Evolutionary conservation across 2,888 invertebrate species (phyloP).

Genomic region (Serrognathus titanus): DNA sequence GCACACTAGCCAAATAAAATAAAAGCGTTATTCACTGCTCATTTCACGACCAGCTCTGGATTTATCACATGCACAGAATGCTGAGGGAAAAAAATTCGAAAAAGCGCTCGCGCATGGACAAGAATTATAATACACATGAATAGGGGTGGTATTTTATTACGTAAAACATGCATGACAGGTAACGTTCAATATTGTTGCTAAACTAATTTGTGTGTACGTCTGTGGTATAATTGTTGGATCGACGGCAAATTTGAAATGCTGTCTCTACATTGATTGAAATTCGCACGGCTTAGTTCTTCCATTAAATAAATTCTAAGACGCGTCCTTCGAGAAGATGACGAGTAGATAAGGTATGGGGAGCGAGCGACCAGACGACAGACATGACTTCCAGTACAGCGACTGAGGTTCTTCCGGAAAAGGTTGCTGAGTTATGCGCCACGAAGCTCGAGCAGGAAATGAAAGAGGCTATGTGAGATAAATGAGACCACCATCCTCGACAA

Average conservation of each 20-base stretch:
- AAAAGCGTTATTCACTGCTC: neutral
- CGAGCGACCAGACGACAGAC: conserved; percentile 25
- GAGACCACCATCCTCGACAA: conserved; percentile 35
- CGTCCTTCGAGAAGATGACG: neutral
- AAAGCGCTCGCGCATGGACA: no score
- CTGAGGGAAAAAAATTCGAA: no score
- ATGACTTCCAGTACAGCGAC: conserved; percentile 26
- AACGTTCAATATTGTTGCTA: no score
- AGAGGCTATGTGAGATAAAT: conserved; percentile 41
- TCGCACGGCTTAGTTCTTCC: no score
- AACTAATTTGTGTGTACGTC: no score
- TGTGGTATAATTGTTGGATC: no score
- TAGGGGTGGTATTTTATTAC: no score
- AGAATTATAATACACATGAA: no score
- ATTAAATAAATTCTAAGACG: no score
- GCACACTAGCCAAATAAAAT: conserved; percentile 4
- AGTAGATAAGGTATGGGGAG: conserved; percentile 7
- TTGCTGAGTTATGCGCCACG: conserved; percentile 38
- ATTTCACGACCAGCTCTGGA: neutral
- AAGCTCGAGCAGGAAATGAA: conserved; percentile 41
- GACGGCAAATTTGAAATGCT: no score
- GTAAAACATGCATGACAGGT: no score
- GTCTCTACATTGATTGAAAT: no score
- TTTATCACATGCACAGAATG: neutral
- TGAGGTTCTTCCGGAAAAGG: conserved; percentile 32